A percentile compares a stretch with the other conserved stretches of the same genome.
phyloP scores from a whole-genome alignment of 2,113 vertebrate genomes.

The Zosterops lateralis region DNA sequence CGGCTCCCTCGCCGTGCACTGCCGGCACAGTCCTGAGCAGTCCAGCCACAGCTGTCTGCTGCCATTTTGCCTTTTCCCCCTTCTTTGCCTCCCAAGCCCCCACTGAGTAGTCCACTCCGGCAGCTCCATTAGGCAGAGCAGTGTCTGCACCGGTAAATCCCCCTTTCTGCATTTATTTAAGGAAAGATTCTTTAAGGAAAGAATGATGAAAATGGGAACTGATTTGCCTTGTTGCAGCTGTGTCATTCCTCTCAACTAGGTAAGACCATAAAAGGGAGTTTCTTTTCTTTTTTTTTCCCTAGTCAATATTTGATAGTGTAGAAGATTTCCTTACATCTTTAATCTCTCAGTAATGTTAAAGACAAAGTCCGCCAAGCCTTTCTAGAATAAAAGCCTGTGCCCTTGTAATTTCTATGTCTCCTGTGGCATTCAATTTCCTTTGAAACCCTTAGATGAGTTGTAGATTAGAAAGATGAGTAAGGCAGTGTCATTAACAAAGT shows the following conservation, averaged over 20 bases:
- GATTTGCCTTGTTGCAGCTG: neutral
- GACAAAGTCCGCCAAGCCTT: neutral
- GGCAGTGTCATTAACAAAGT: neutral
- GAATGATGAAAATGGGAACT: neutral
- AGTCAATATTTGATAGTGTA: accelerated
- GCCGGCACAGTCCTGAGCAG: slow-evolving; percentile 3
- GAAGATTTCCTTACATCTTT: neutral
- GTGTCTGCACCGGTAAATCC: slow-evolving; percentile 8
- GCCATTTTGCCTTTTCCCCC: neutral
- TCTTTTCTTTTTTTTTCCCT: accelerated
- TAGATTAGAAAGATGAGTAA: neutral
- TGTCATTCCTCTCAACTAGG: neutral
- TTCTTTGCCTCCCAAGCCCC: slow-evolving; percentile 1
- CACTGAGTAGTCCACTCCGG: slow-evolving; percentile 55
- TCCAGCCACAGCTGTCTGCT: neutral
- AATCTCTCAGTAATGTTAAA: neutral
- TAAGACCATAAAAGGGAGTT: accelerated
- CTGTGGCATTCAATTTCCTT: neutral
- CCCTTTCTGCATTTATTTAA: neutral
- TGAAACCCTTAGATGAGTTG: neutral
- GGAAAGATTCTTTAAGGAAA: neutral
- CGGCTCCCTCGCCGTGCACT: slow-evolving; percentile 53
- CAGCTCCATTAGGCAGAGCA: slow-evolving; percentile 27
- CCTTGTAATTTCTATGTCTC: neutral
- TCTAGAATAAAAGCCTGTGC: neutral